Base-by-base conservation (phyloP, 2,113 vertebrate species). In the Columba janthina region DNA sequence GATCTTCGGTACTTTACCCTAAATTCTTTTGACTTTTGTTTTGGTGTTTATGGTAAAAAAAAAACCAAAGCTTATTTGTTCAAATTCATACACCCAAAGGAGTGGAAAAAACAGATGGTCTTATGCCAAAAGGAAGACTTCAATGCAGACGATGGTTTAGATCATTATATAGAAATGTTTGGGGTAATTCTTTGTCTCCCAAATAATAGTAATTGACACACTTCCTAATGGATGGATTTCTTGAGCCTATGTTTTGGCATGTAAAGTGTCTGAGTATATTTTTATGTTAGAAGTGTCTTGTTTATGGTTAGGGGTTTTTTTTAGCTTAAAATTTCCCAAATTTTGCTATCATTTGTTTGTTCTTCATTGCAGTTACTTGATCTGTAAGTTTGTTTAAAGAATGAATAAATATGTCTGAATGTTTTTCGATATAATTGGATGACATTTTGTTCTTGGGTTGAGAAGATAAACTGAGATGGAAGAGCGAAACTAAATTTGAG, bases 341-440 rank as follows among this genome's bases (percentile, higher is more conserved):
- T 69, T 86, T 88, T 95, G 25, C 64, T 67, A 4, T 73, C 0
- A 17, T 81, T 48, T 50, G 32, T 11, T 74, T 78, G 50, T 79
- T 70, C 22, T 88, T 81, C 14, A 13, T 85, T 94, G 70, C 61
- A 69, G 65, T 90, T 75, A 53, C 76, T 90, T 95, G 85, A 90
- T 79, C 73, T 92, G 58, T 85, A 65, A 57, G 38, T 69, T 74
- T 95, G 61, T 86, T 90, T 40, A 66, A 88, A 88, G 65, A 70
- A 25, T 57, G 17, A 96, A 95, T 97, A 96, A 97, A 97, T 56
- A 29, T 4, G 19, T 74, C 42, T 65, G 44, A 85, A 57, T 78
- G 22, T 40, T 60, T 94, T 88, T 83, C 34, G 44, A 6, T 53
- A n/a, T 21, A 44, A 48, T 12, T 31, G 36, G 21, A 11, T 93